phyloP scores from a whole-genome alignment of 1,140 invertebrate genomes.

The Bombus ignitus region DNA sequence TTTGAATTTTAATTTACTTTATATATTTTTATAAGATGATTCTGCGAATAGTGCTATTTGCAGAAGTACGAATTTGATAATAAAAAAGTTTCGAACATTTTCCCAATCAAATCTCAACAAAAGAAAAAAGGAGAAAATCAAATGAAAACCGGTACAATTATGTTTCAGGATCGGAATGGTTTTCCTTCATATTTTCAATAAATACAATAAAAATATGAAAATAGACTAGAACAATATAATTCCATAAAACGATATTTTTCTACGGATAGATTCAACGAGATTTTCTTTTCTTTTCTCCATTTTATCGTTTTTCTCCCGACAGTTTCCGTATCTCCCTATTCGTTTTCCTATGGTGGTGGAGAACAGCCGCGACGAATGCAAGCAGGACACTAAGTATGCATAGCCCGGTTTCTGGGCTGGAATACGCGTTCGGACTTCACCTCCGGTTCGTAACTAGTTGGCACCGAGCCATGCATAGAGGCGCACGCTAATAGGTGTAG shows the following conservation, averaged over 20 bases:
- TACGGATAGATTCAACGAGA: not conserved
- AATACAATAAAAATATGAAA: no score
- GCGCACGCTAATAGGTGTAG: slow-evolving; percentile 77
- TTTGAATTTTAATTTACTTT: no score
- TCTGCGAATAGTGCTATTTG: no score
- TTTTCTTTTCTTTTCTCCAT: not conserved
- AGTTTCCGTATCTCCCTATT: not conserved
- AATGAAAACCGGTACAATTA: no score
- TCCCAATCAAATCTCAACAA: no score
- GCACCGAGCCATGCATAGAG: slow-evolving; percentile 78
- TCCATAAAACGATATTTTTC: slow-evolving; percentile 6
- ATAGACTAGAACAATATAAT: not conserved
- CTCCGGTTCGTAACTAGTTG: slow-evolving; percentile 77
- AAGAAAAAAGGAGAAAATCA: no score
- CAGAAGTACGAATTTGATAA: no score
- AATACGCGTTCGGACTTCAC: slow-evolving; percentile 73
- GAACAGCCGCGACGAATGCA: slow-evolving; percentile 4
- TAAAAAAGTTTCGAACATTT: no score
- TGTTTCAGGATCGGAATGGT: no score
- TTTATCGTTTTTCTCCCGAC: not conserved
- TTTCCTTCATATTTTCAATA: no score
- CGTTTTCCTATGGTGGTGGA: not conserved
- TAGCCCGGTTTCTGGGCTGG: slow-evolving; percentile 65
- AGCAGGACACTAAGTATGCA: slow-evolving; percentile 73
- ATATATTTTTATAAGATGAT: no score